Percentiles rank a stretch among this genome's conserved stretches.
Conservation (phyloP, 2,113 vertebrate genomes). For the Barnardius zonarius region DNA sequence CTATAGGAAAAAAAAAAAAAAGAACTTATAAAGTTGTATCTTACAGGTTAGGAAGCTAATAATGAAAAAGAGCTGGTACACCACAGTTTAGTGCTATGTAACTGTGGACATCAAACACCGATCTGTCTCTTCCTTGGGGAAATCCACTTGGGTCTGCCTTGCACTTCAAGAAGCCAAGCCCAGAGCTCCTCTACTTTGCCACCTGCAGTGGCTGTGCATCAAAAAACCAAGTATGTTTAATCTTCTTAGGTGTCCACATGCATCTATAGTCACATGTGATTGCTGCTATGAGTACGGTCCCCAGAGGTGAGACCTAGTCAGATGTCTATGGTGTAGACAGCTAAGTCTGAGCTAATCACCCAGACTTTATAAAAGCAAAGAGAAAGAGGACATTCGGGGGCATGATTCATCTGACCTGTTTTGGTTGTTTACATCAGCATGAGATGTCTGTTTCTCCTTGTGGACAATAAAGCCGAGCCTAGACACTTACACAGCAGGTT, state of each 20-base stretch:
- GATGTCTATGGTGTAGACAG: neutral
- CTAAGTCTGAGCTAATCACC: constrained; percentile 23
- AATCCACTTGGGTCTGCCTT: neutral
- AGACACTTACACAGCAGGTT: constrained; percentile 14
- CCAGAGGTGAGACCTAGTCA: constrained; percentile 4
- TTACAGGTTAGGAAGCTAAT: neutral
- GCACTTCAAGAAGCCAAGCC: neutral
- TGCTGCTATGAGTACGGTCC: neutral
- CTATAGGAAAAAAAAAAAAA: neutral
- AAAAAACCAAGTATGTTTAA: neutral
- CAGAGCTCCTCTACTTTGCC: neutral
- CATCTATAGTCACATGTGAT: neutral
- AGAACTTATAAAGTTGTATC: neutral
- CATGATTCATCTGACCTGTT: constrained; percentile 59
- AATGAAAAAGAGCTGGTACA: neutral
- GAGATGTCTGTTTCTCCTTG: neutral
- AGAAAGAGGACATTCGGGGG: constrained; percentile 29
- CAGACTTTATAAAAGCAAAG: constrained; percentile 8
- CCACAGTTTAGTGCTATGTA: neutral
- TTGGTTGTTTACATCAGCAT: neutral
- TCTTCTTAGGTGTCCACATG: neutral
- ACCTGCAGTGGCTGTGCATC: neutral
- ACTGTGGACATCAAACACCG: neutral
- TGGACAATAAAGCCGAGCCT: neutral
- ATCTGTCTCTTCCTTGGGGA: neutral